Base-by-base conservation (phyloP, 2,888 invertebrate genomes). In the Cheilosia vulpina region DNA sequence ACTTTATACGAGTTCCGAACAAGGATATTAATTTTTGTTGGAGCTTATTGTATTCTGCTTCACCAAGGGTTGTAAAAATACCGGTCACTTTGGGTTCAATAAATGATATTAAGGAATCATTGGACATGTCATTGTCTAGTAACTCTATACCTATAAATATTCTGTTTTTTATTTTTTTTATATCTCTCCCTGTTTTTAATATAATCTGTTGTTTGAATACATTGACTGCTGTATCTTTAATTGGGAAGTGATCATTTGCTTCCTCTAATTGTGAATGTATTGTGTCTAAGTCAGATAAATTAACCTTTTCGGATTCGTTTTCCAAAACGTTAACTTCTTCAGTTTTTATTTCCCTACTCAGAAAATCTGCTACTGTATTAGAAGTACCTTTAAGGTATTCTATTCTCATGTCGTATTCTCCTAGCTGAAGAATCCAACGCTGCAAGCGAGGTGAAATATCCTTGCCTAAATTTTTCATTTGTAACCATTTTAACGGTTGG, bases 371-470 rank as follows among this genome's bases (percentile, higher is more conserved):
- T 47, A 34, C 31, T 31, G 50, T 41, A 52, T 65, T 65, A 17
- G 15, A 24, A 24, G 19, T 65, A 38, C 65, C 52, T 52, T 65
- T 52, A 4, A 52, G 38, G 11, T 65, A 65, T 50, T 65, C 38
- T 21, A 65, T 50, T 24, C 13, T 50, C 52, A 65, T 52, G 19
- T 65, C 52, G 24, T 52, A 65, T 19, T 47, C 27, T 27, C 5
- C 27, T 27, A 27, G 27, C 27, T 27, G 27, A 27, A 58, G 24
- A 4, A 58, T 31, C 57, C 57, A 57, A 34, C 17, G 31, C 34
- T 62, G 62, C 11, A 62, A 45, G n/a, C 45, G 47, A 19, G 34
- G 63, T 38, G 17, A 50, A 41, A 60, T 43, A n/a, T 27, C 17
- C 60, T 60, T 60, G 11, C 60, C 60, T 45, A 24, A 21, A 9